These are phyloP conservation scores for Ephydatia muelleri DNA, from an alignment of 37 sponge, comb jelly and placozoan species.

Conservation along the genomic window DNA sequence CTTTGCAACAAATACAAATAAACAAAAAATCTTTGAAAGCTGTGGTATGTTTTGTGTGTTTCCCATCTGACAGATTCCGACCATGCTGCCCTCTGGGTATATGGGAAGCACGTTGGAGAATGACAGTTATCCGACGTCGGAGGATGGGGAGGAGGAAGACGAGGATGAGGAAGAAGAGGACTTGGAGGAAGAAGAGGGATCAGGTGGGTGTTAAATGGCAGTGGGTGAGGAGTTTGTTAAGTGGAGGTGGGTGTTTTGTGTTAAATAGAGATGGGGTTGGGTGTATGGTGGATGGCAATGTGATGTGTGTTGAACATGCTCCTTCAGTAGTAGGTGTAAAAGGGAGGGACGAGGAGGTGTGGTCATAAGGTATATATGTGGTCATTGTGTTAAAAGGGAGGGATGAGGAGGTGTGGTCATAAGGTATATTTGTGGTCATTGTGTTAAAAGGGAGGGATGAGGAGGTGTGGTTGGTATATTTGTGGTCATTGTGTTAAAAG, in stretches of 20 bases:
- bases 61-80: not conserved
- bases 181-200: constrained; percentile 41
- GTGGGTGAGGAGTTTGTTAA: not conserved
- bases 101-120: constrained; percentile 20
- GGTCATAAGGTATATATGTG: too few relatives aligned
- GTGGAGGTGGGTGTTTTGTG: not conserved
- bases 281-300: too few relatives aligned
- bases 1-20: too few relatives aligned
- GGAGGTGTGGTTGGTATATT: not conserved
- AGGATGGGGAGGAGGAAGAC: constrained; percentile 16
- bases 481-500: too few relatives aligned
- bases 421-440: too few relatives aligned
- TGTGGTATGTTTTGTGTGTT: not conserved
- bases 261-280: too few relatives aligned
- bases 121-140: constrained; percentile 13
- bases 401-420: too few relatives aligned
- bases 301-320: not conserved
- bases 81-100: constrained; percentile 27
- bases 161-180: constrained; percentile 43
- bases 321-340: too few relatives aligned
- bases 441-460: too few relatives aligned
- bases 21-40: too few relatives aligned
- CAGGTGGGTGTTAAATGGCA: constrained; percentile 10
- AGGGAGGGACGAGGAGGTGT: too few relatives aligned
- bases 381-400: too few relatives aligned